A percentile compares a stretch with the other conserved stretches of the same genome.
Conservation (phyloP, 2,113 vertebrate genomes). For the Aphelocoma coerulescens region DNA sequence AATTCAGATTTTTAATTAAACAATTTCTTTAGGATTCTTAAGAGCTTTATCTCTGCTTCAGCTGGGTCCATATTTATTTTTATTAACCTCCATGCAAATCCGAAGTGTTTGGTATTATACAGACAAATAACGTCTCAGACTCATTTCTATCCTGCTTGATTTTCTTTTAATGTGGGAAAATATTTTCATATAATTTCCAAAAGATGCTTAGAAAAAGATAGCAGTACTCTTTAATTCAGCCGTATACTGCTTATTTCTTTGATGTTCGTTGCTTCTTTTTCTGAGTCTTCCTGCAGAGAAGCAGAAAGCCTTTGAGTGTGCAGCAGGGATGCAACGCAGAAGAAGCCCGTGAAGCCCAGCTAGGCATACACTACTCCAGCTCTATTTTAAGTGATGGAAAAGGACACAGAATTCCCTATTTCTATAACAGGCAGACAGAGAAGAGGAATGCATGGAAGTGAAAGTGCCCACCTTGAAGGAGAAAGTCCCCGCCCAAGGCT, state of each 20-base stretch:
- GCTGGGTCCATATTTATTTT: neutral
- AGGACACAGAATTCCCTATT: neutral
- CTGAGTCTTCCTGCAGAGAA: neutral
- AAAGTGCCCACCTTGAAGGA: accelerated
- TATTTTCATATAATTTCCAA: neutral
- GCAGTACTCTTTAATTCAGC: neutral
- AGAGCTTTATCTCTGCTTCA: neutral
- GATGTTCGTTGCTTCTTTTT: neutral
- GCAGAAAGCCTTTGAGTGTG: accelerated
- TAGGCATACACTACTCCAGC: accelerated
- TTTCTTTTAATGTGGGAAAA: neutral
- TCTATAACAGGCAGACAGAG: accelerated
- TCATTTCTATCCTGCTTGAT: neutral
- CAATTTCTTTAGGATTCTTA: neutral
- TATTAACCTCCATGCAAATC: neutral
- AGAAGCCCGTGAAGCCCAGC: neutral
- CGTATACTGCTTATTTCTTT: neutral
- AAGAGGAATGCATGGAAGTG: accelerated
- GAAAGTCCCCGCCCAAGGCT: accelerated
- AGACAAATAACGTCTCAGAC: neutral
- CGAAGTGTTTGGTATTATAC: neutral
- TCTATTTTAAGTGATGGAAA: accelerated
- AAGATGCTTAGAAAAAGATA: neutral
- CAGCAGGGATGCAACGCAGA: no score
- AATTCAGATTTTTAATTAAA: neutral